These are phyloP conservation scores for Caenorhabditis sp. DNA, from an alignment of 2,888 invertebrate genomes.

Conservation along the genomic window DNA sequence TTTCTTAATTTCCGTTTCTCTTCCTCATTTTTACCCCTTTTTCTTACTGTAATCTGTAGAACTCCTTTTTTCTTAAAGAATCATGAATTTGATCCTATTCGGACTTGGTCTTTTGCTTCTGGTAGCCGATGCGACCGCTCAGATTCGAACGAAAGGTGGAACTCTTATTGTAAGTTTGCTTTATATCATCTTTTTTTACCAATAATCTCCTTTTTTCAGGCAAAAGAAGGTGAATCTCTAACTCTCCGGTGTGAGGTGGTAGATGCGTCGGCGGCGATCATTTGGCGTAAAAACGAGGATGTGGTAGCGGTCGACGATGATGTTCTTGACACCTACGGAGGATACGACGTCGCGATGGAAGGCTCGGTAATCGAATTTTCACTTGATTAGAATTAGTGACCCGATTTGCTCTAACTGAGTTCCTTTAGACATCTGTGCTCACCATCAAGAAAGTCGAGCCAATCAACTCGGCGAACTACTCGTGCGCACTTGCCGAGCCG, in stretches of 20 bases:
- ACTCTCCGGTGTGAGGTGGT: conserved; percentile 35
- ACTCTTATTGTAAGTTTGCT: conserved; percentile 38
- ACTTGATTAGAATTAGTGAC: not conserved
- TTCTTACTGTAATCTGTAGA: not conserved
- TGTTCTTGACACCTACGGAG: conserved; percentile 36
- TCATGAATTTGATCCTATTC: conserved; percentile 30
- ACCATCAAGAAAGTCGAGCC: conserved; percentile 67
- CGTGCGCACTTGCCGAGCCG: conserved; percentile 63
- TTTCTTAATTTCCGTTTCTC: not conserved
- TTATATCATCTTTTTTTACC: no score
- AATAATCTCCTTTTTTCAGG: conserved; percentile 12
- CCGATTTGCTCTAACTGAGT: conserved; percentile 3
- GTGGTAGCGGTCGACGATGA: conserved; percentile 56
- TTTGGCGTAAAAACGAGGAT: conserved; percentile 51
- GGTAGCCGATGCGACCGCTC: conserved; percentile 18
- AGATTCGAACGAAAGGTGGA: conserved; percentile 50
- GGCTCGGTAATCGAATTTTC: conserved; percentile 22
- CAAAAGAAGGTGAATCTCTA: conserved; percentile 44
- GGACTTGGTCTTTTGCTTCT: conserved; percentile 21
- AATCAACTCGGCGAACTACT: conserved; percentile 66
- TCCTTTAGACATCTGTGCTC: conserved; percentile 67
- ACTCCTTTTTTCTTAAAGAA: not conserved
- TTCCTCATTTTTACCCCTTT: not conserved
- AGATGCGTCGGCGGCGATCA: conserved; percentile 19
- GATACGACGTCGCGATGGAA: conserved; percentile 41